Evolutionary conservation across 2,797 vertebrate genomes (phyloP), one percentile per base, ranked within the genome.

Genomic region (Siniperca obscura): DNA sequence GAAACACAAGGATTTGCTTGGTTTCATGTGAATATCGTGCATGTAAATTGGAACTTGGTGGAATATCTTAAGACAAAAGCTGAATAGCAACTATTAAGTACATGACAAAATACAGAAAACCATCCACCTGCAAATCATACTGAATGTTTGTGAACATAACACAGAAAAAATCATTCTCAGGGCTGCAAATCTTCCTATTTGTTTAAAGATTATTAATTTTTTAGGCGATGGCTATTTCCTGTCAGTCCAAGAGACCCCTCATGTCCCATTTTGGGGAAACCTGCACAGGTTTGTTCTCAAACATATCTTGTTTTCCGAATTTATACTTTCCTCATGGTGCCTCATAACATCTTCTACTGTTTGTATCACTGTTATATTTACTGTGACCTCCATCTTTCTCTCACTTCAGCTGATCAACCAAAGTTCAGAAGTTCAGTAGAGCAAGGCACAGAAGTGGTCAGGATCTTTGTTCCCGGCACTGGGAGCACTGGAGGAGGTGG

Each of bases 171-270:
- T 9, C 40, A 42, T 36, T 36, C 36, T 5, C 36, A 42, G 8
- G 40, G 11, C 40, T 42, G 40, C 40, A 42, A 42, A 42, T 12
- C 55, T 27, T 13, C 25, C 13, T 59, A 7, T 16, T 42, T 42
- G 40, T 2, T 57, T 11, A 14, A 7, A 22, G 8, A n/a, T 64
- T 5, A 7, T 14, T 50, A 44, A 7, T 70, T 25, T 82, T 53
- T 17, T 40, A 97, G 92, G 95, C 93, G 50, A 93, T 94, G 0
- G 96, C 97, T 1, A 0, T 56, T 3, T 70, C 87, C 81, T 98
- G 97, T 80, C 78, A 81, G 5, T 70, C 0, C 0, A 81, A 85
- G 0, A n/a, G 0, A 2, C 52, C 90, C 5, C 82, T 84, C 70
- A 97, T 97, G 91, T 92, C 92, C 0, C 91, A 92, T 78, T 88